Base-by-base conservation (phyloP, 2,888 invertebrate genomes). In the Leucophora obtusa region DNA sequence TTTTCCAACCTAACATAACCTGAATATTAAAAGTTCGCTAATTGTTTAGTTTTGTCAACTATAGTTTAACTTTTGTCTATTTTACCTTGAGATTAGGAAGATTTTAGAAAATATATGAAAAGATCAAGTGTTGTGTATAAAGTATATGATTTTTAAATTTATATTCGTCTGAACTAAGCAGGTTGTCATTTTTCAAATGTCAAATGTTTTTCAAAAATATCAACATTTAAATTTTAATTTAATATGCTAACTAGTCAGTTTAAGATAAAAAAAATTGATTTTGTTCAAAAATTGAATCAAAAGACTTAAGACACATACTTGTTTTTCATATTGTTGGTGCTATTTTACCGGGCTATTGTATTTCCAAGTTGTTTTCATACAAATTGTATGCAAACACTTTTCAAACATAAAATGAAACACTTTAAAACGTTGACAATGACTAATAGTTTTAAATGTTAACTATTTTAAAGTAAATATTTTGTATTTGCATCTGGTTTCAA, bases 281-380 rank as follows among this genome's bases (percentile, higher is more conserved):
- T 47, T 28, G 8, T 11, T 54, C 43, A 14, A 11, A 47, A 14
- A 24, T 59, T 8, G 7, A 77, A 76, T 78, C 75, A 72, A 79
- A 81, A 82, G 79, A 77, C 66, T 79, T 75, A 70, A 81, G 75
- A 50, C n/a, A 75, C 70, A 66, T 38, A 78, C 77, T 63, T 24
- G 68, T n/a, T 47, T 50, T 18, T 53, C 28, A 53, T 69, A 56
- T 43, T 53, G 24, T 15, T 43, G 53, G 14, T 18, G 28, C 24
- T 54, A 68, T 35, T 68, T 62, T 35, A 21, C 28, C 17, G 15
- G 24, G 5, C 24, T 18, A 14, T 11, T 59, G 18, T 28, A 53
- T 21, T 56, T 66, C 53, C 15, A 9, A 62, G n/a, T n/a, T 24
- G 54, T 51, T 47, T 47, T 14, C 43, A 47, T n/a, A 47, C 43